Evolutionary conservation across 2,888 invertebrate genomes (phyloP).

Genomic region (Cylindroiulus punctatus): DNA sequence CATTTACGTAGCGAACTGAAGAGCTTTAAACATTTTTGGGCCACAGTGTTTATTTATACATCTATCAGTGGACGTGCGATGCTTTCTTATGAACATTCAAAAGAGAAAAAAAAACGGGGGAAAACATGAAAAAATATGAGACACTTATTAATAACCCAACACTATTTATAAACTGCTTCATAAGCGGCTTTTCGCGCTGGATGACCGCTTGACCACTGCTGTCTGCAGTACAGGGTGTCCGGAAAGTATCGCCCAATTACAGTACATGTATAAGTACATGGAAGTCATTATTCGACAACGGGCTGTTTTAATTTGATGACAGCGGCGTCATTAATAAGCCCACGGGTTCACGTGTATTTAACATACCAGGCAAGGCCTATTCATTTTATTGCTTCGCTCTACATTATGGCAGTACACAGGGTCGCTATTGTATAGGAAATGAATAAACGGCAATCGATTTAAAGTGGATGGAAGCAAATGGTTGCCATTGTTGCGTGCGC

Average conservation of each 20-base stretch:
- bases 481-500: slow-evolving; percentile 38
- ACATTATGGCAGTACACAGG: slow-evolving; percentile 26
- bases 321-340: slow-evolving; percentile 17
- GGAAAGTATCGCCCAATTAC: too few species aligned
- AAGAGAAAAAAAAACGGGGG: too few species aligned
- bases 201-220: neutral
- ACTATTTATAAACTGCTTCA: neutral
- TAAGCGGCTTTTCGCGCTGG: neutral
- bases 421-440: slow-evolving; percentile 34
- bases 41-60: neutral
- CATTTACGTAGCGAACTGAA: neutral
- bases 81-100: neutral
- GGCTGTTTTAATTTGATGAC: neutral
- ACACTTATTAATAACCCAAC: neutral
- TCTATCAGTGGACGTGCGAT: neutral
- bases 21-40: neutral
- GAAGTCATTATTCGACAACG: neutral
- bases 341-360: slow-evolving; percentile 19
- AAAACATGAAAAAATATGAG: neutral
- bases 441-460: slow-evolving; percentile 42
- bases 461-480: slow-evolving; percentile 36
- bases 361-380: slow-evolving; percentile 14
- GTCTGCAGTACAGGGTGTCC: neutral
- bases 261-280: neutral
- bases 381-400: slow-evolving; percentile 3